Conservation (phyloP, 2,113 vertebrate species). For the Crocuta crocuta region DNA sequence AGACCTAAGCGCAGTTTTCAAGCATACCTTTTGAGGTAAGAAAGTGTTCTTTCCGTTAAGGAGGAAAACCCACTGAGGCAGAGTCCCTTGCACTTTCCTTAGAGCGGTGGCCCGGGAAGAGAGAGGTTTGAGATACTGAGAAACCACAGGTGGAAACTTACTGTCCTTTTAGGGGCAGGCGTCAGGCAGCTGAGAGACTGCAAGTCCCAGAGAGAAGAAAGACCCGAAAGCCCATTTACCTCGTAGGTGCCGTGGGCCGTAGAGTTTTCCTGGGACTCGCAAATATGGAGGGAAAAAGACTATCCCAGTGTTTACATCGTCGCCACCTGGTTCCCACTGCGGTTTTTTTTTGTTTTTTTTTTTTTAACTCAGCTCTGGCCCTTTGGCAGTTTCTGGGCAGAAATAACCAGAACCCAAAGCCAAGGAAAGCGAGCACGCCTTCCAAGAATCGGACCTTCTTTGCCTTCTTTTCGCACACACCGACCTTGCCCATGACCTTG, state of each 20-base stretch:
- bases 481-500: background rate
- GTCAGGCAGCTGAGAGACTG: rapidly evolving
- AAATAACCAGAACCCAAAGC: background rate
- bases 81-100: background rate
- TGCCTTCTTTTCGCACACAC: background rate
- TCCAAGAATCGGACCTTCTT: background rate
- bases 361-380: background rate
- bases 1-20: background rate
- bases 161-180: background rate
- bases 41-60: background rate
- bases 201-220: rapidly evolving
- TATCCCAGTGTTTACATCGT: background rate
- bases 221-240: background rate
- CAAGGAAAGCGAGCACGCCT: background rate
- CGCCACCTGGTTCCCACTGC: rapidly evolving
- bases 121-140: background rate
- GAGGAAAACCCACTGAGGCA: background rate
- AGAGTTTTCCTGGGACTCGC: background rate
- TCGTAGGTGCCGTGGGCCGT: background rate
- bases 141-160: background rate
- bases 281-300: background rate
- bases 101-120: background rate
- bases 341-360: background rate
- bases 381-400: background rate
- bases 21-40: background rate